A percentile compares a stretch with the other conserved stretches of the same genome.
phyloP scores from a whole-genome alignment of 1,140 invertebrate genomes.

The Lithobius niger region DNA sequence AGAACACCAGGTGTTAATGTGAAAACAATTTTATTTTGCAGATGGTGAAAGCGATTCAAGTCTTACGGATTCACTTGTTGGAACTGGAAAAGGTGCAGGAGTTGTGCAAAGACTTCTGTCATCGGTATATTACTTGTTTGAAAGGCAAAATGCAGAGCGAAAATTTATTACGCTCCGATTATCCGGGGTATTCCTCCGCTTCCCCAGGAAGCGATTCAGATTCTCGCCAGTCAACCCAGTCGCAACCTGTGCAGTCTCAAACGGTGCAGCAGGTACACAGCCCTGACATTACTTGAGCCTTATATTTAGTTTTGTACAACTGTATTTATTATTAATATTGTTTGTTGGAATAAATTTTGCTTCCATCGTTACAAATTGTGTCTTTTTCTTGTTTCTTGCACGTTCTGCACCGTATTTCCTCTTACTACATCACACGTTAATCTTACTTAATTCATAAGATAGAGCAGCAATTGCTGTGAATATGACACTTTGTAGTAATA shows the following conservation, averaged over 20 bases:
- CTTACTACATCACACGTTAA: too few relatives aligned
- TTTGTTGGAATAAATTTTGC: too few relatives aligned
- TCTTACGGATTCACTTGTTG: conserved; percentile 84
- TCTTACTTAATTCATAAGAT: too few relatives aligned
- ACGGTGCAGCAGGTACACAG: conserved; percentile 6
- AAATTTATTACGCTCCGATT: conserved; percentile 65
- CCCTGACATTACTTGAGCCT: too few relatives aligned
- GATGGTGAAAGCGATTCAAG: conserved; percentile 97
- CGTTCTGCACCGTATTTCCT: too few relatives aligned
- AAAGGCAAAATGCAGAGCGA: conserved; percentile 97
- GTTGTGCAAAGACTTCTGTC: conserved; percentile 92
- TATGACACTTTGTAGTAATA: too few relatives aligned
- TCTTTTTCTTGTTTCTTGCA: too few relatives aligned
- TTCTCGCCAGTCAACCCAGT: conserved; percentile 2
- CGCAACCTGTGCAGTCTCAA: background rate
- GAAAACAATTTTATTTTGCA: conserved; percentile 37
- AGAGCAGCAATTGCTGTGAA: too few relatives aligned
- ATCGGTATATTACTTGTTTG: conserved; percentile 85
- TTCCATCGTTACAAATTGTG: too few relatives aligned
- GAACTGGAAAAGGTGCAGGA: conserved; percentile 94
- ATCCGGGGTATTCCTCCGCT: conserved; percentile 31
- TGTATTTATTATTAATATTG: too few relatives aligned
- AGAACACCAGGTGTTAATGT: too few relatives aligned
- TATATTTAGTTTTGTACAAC: too few relatives aligned
- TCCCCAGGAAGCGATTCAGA: conserved; percentile 9